Conservation (phyloP, 2,888 invertebrate species). For the Trissolcus brochymenae region DNA sequence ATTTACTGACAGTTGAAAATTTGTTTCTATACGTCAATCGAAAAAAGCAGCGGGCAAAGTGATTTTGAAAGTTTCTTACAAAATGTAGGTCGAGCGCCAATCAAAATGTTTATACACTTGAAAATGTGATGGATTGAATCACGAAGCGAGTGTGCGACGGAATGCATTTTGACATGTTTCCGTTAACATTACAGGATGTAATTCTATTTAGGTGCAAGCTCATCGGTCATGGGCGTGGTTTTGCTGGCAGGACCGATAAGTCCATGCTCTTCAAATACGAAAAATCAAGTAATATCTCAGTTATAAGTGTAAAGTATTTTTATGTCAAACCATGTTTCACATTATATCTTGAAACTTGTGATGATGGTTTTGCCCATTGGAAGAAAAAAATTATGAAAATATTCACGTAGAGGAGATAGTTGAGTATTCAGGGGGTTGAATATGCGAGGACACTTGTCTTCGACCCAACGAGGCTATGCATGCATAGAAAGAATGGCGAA, state of each 20-base stretch:
- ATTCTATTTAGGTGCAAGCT: conserved; percentile 29
- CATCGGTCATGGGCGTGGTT: conserved; percentile 19
- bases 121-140: conserved; percentile 39
- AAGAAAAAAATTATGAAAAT: too few relatives aligned
- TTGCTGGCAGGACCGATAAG: conserved; percentile 12
- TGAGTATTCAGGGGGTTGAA: too few relatives aligned
- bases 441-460: neutral
- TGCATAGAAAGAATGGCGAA: conserved; percentile 9
- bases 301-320: conserved; percentile 14
- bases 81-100: conserved; percentile 37
- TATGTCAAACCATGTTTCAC: neutral
- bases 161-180: conserved; percentile 25
- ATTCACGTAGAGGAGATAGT: too few relatives aligned
- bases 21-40: conserved; percentile 5
- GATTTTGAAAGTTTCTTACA: conserved; percentile 28
- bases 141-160: conserved; percentile 5
- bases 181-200: conserved; percentile 32
- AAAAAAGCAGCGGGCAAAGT: conserved; percentile 12
- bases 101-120: conserved; percentile 42
- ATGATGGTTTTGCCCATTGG: too few relatives aligned
- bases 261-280: conserved; percentile 9
- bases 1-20: conserved; percentile 7
- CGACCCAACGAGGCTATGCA: neutral
- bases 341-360: too few relatives aligned
- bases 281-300: conserved; percentile 19